Base-by-base conservation (phyloP, 2,113 vertebrate species). In the Marmota monax region DNA sequence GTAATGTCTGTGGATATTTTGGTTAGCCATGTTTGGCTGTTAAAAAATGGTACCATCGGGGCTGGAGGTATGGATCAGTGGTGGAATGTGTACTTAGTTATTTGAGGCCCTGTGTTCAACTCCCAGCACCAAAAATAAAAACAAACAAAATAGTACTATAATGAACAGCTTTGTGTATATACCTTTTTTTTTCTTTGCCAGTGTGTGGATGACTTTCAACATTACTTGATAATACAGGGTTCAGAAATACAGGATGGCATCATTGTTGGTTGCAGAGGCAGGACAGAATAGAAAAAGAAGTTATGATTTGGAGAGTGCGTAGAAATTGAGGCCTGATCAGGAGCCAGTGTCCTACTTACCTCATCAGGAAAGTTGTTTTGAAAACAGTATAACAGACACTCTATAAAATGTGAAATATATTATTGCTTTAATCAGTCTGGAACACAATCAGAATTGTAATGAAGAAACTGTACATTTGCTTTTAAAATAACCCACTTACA, bases 401-500 rank as follows among this genome's bases (percentile, higher is more conserved):
- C 65, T 86, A 53, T 90, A 90, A 95, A 94, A 95, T 92, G 48
- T 87, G 69, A 93, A 90, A 45, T 83, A 42, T 45, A 27, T n/a
- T 79, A 67, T 58, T 84, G 56, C 83, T 72, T 53, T 29, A 48
- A 78, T 94, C 78, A 69, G 5, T 84, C 74, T 95, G 96, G 93
- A 97, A 92, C 58, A 32, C 78, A 92, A n/a, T 76, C 87, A 90
- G 72, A 88, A 84, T 23, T 79, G 34, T 92, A 93, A 69, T 93
- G 90, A 93, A 92, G 92, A 96, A 86, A 96, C 61, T 56, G 16
- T 61, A 58, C 51, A 65, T 80, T 84, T 92, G 76, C 92, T 94
- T 97, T 94, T 93, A 95, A 95, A 96, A 96, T 78, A 97, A 76
- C 37, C 69, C 78, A 53, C 74, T 93, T 86, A 56, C 89, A 93